Evolutionary conservation across 2,888 invertebrate genomes (phyloP).

Genomic region (Epistrophella euchroma): DNA sequence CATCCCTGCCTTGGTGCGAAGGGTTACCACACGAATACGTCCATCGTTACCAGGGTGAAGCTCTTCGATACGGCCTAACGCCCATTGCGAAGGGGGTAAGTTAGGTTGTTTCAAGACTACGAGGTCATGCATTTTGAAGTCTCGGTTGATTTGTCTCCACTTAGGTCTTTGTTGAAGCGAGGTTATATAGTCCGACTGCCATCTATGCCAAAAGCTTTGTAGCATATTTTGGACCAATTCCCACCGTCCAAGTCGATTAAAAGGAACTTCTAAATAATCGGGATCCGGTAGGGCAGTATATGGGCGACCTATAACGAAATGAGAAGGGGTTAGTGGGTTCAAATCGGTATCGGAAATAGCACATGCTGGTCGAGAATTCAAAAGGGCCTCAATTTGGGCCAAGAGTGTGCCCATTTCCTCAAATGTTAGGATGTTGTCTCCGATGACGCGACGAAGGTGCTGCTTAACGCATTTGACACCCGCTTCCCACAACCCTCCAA

Average conservation of each 20-base stretch:
- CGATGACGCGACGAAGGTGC: constrained; percentile 57
- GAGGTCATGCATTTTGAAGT: constrained; percentile 25
- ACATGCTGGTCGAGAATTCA: constrained; percentile 60
- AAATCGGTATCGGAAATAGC: constrained; percentile 51
- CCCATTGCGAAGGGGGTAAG: constrained; percentile 55
- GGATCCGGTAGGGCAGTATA: constrained; percentile 23
- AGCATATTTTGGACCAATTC: constrained; percentile 45
- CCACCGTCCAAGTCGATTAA: too few species aligned
- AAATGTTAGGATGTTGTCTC: constrained; percentile 43
- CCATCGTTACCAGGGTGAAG: constrained; percentile 56
- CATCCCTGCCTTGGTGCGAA: too few species aligned
- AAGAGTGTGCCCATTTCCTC: constrained; percentile 64
- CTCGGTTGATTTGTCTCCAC: background rate
- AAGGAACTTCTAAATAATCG: background rate
- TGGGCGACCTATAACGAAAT: constrained; percentile 39
- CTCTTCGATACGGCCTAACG: constrained; percentile 45
- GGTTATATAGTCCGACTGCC: constrained; percentile 33
- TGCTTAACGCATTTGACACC: constrained; percentile 12
- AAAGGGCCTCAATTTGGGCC: constrained; percentile 61
- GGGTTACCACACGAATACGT: too few species aligned
- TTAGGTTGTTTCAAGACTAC: constrained; percentile 48
- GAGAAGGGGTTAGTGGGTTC: constrained; percentile 45
- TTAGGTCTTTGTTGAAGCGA: constrained; percentile 36
- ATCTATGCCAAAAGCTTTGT: constrained; percentile 63
- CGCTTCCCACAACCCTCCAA: background rate